Base-by-base conservation (phyloP, 1,140 invertebrate genomes). In the Aphelenchoides avenae region DNA sequence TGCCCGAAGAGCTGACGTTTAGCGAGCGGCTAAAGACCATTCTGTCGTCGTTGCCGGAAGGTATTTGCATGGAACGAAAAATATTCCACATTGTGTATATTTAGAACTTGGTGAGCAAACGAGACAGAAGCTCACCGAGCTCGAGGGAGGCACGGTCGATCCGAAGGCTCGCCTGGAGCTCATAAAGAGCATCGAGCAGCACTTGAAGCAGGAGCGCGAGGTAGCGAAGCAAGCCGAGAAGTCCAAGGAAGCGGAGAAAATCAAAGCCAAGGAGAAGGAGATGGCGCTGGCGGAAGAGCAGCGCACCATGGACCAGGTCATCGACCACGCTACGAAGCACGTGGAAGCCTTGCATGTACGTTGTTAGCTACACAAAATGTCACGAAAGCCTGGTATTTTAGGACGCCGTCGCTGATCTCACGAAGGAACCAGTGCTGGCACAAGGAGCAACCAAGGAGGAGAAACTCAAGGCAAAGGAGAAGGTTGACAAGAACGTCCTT, bases 1-100 rank as follows among this genome's bases (percentile, higher is more conserved):
- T 75, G 15, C 73, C 73, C 13, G 75, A 75, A 57, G 75, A 75
- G 18, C 39, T 77, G 22, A 57, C 60, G 15, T 77, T 77, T 46
- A 60, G 58, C 18, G 61, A 75, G 20, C 61, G 73, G 18, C 52
- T 75, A 9, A 65, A 66, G 34, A 47, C 66, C 15, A 58, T 75
- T 36, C 47, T 75, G 26, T 37, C 64, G 18, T 40, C 55, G 13
- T 36, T 75, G 27, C 73, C 73, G 20, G 66, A 75, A 18, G 50
- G 48, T 51, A 37, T 26, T 30, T 15, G 24, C 7, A 5, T 56
- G 15, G 30, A 30, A 26, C 36, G 7, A 9, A 52, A 64, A 5
- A 6, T 52, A 54, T 6, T 11, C 6, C 6, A 54, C 57, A 22
- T 46, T 54, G 13, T 52, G 18, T 52, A n/a, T 31, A 68, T 67